These are phyloP conservation scores for Congeria kusceri DNA, from an alignment of 2,888 invertebrate genomes.

Conservation along the genomic window DNA sequence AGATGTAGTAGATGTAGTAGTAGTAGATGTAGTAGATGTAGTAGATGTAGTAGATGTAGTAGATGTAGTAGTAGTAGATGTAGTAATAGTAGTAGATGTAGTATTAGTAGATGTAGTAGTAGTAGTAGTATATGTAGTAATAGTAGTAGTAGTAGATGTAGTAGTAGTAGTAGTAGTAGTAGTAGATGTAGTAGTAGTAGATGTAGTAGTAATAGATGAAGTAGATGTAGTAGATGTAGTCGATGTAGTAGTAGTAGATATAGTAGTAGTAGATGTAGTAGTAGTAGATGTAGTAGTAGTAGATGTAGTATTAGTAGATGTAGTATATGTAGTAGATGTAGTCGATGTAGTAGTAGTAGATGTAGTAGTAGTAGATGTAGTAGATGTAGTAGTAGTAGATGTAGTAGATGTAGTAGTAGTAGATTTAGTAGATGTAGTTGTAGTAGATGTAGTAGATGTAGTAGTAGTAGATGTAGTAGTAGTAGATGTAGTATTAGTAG, in stretches of 20 bases:
- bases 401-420: slow-evolving; percentile 1
- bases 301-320: background rate
- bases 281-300: background rate
- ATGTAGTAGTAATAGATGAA: background rate
- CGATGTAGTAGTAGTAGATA: background rate
- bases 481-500: no score
- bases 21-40: slow-evolving; percentile 21
- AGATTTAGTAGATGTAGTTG: background rate
- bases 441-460: background rate
- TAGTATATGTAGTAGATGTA: background rate
- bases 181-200: background rate
- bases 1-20: background rate
- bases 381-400: background rate
- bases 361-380: background rate
- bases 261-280: background rate
- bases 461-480: background rate
- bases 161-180: slow-evolving; percentile 1
- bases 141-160: background rate
- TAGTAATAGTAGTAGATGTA: background rate
- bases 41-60: slow-evolving; percentile 28
- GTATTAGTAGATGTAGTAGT: background rate
- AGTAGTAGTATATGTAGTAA: background rate
- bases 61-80: slow-evolving; percentile 20
- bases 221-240: background rate
- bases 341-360: background rate